Evolutionary conservation across 92 coral and sea anemone genomes (phyloP).

Genomic region (Phenganax stokvisi): DNA sequence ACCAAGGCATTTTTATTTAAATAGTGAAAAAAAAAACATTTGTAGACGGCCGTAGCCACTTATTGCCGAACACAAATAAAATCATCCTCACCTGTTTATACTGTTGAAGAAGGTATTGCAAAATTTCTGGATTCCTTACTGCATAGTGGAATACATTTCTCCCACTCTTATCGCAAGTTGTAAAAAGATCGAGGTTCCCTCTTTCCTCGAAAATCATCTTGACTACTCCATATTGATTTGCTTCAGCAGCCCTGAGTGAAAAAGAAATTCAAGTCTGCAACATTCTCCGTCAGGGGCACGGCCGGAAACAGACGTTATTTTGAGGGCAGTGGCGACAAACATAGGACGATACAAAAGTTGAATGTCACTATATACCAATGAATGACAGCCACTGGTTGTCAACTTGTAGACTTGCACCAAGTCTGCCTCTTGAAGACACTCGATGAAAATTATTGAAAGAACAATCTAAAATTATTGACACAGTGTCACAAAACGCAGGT

Average conservation of each 20-base stretch:
- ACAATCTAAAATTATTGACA: no score
- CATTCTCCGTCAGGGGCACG: background rate
- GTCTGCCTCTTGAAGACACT: no score
- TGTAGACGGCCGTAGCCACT: no score
- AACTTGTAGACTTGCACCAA: no score
- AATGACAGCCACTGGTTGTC: no score
- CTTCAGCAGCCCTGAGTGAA: background rate
- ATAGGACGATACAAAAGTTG: no score
- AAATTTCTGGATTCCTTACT: background rate
- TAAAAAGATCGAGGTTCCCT: background rate
- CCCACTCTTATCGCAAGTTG: background rate
- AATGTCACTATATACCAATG: no score
- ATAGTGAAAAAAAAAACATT: no score
- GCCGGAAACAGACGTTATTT: background rate
- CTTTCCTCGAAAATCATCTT: background rate
- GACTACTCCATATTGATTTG: background rate
- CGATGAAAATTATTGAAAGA: no score
- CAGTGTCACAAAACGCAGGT: no score
- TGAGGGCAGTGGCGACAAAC: background rate
- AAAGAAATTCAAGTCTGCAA: background rate
- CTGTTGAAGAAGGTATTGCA: background rate
- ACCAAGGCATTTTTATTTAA: no score
- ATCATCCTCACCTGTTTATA: background rate
- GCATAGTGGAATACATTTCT: constrained; percentile 8
- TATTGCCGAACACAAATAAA: background rate